Evolutionary conservation across 1,140 invertebrate species (phyloP), one percentile per base, ranked within the genome.

Genomic region (Triops cancriformis): DNA sequence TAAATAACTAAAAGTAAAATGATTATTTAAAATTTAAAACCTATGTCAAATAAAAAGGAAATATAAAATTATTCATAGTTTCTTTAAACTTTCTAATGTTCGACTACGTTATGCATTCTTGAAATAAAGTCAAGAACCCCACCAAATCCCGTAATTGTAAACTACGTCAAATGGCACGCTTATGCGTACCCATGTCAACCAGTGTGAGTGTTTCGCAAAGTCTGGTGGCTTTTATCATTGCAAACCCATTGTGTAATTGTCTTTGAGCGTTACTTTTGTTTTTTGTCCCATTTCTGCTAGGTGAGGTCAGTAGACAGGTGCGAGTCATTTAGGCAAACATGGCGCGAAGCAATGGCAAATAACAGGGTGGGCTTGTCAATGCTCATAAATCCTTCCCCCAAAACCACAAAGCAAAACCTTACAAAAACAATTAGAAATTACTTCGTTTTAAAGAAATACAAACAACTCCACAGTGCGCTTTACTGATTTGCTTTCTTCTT

Each of bases 291-390:
- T 64, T 64, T 64, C 51, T 64, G 51, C 51, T 64, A 18, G 51
- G 14, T 64, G 51, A 64, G 51, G 51, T 64, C 51, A 64, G 14
- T 14, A 64, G 51, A 64, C 51, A 64, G 51, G 51, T 64, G 51
- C 51, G 9, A 64, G 51, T 64, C 51, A 64, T 64, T 64, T 64
- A 23, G 51, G 51, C 51, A 64, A 64, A 64, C 51, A 64, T 64
- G 51, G 51, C 14, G 51, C 23, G 51, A 64, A 64, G 51, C 51
- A 6, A 64, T 23, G 51, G 23, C 51, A 64, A 64, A 64, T 64
- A 64, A 64, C 51, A 64, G 51, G 14, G 51, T 64, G 51, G 51
- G 23, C 51, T 23, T 64, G 51, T 23, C 51, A 5, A 64, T 64
- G 51, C 18, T 18, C 18, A 18, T 23, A 64, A 64, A 64, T 64